Base-by-base conservation (phyloP, 2,888 invertebrate genomes). In the Nebria brevicollis region DNA sequence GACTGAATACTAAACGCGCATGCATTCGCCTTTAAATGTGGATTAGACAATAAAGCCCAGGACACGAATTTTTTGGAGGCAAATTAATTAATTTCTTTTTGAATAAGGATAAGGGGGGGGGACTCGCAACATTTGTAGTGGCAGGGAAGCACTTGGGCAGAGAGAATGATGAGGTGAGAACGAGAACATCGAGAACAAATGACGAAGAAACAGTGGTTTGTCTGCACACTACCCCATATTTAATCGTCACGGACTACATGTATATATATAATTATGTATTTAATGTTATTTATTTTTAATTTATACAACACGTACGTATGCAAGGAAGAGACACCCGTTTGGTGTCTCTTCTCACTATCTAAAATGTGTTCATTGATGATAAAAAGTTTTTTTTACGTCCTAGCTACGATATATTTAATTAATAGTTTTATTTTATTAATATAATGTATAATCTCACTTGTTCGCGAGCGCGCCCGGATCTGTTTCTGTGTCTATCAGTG, bases 371-470 rank as follows among this genome's bases (percentile, higher is more conserved):
- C 75, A 80, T 80, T 80, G 80, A 80, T 80, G 80, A 80, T 80
- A 80, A 80, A 80, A 80, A 80, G 54, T 54, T 54, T 54, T 54
- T 75, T 73, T 72, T 81, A 81, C 81, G 77, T 77, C 81, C 81
- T 81, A 81, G 65, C 81, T 81, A 81, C 81, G 73, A 81, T 81
- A 81, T 77, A 73, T 73, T 34, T 72, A 74, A 43, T 81, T 81
- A 81, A 77, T 81, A 81, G 76, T 81, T 64, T 80, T 72, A 8
- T 26, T 72, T 72, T n/a, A 20, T 73, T 72, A 80, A 80, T 78
- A 77, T 79, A 80, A 75, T 80, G 75, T 80, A 75, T 80, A 81
- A 81, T 81, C 81, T 81, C 81, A 81, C 81, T 81, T 81, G 81
- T 77, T 77, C 73, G 77, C 81, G 77, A 66, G 75, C 80, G 75